Evolutionary conservation across 2,797 vertebrate genomes (phyloP), one percentile per base, ranked within the genome.

Genomic region (Betta splendens): DNA sequence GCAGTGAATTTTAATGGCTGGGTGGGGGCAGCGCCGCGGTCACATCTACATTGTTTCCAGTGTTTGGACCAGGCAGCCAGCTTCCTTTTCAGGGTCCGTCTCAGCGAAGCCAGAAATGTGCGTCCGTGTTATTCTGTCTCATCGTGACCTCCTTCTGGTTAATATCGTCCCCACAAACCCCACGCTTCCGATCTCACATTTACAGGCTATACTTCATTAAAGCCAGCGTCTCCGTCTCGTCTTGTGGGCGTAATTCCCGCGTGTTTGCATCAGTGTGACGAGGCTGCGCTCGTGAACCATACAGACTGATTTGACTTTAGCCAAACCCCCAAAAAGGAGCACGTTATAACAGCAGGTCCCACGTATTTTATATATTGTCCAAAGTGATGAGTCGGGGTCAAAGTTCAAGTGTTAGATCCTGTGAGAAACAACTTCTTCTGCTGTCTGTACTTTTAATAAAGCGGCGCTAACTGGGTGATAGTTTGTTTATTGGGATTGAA

Each of bases 1-100:
- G 79, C 71, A 88, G 69, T 64, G 60, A 77, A 78, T 81, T 72
- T 80, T 80, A 83, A 74, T 79, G 81, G 69, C 50, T 45, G 67
- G 82, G 72, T 64, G 77, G 77, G 80, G 73, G 81, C 70, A 69
- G 52, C 26, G 13, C 69, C 86, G 88, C 39, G 84, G 84, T 82
- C 5, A 16, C 69, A 79, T 74, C 80, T 74, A 83, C 84, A 87
- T 86, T 87, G 86, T 89, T 89, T 87, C 88, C 88, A 88, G 80
- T 82, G 81, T 86, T 87, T 86, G 81, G 81, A 84, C 72, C 83
- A 79, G 76, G 79, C 77, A 75, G 64, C 63, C 79, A 73, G 80
- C 75, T 78, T 84, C 78, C 74, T 65, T 75, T 57, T 64, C 50
- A 68, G 63, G 72, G 46, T 79, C 67, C 68, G 70, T 66, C 56